Base-by-base conservation (phyloP, 2,888 invertebrate species). In the Choreutis nemorana region DNA sequence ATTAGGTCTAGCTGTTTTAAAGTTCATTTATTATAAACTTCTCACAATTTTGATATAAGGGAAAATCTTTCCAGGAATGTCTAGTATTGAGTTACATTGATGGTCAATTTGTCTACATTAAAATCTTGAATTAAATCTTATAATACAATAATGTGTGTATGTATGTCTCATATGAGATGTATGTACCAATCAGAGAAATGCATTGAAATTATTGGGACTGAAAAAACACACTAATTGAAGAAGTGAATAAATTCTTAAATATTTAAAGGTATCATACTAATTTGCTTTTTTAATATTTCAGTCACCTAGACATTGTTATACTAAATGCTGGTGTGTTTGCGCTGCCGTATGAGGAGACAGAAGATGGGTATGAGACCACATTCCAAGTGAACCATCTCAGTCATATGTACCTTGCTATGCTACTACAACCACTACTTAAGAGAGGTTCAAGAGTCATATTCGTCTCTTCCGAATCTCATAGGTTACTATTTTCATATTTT, bases 301-400 rank as follows among this genome's bases (percentile, higher is more conserved):
- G 87, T 32, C 81, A 81, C 39, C 63, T 91, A 13, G 86, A 91
- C 50, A 86, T 89, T 45, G 59, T 93, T 9, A 87, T 93, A 46
- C 57, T 93, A 25, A 93, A 94, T 65, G 93, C 93, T 29, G 93
- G 89, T 10, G 86, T 93, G 1, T 90, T 91, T 64, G 90, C 85
- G 2, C 48, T 89, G 23, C 86, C 89, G 0, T 87, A 87, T 58
- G 81, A 82, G 0, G 79, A 86, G 40, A 92, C 92, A 1, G 78
- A 81, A 37, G 91, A 94, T 57, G 85, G 87, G 9, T 83, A 87
- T 36, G 93, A 94, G 58, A 83, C 82, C 29, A 87, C 84, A 41
- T 91, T 91, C 58, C 93, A 93, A 84, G 90, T 95, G 1, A 96
- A 94, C 58, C 91, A 94, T 63, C 75, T 95, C 30, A 84, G 89